Base-by-base conservation (phyloP, 2,797 vertebrate species). In the Rhinella marina region DNA sequence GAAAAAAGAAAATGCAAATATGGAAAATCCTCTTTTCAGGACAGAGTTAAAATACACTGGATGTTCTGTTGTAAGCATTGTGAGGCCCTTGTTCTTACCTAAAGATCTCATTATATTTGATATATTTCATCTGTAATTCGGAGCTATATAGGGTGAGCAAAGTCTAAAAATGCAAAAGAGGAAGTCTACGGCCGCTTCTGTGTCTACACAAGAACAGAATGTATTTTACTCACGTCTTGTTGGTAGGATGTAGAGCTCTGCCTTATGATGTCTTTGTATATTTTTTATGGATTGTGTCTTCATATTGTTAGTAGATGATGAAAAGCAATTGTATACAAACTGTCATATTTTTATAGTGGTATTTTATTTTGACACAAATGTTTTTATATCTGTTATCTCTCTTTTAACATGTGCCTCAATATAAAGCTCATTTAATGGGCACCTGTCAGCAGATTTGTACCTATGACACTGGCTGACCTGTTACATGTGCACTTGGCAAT, bases 301-400 rank as follows among this genome's bases (percentile, higher is more conserved):
- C 25, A n/a, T 62, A 57, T 62, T 1, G 23, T 81, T 48, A 48
- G 61, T 81, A 64, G 80, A 66, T 64, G 50, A 81, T 52, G 61
- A 50, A 81, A 66, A 64, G 21, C 23, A 64, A 50, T 25, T 81
- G 9, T 81, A 66, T 66, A 19, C 59, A 50, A 81, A 81, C 50
- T 41, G 59, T 50, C 32, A 50, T 81, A 64, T 81, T 81, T 81
- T 81, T 81, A 66, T 81, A 50, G 32, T 50, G 27, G 29, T 66
- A 81, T 81, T n/a, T 50, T 64, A n/a, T 48, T 64, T 32, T 54
- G 17, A 41, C 29, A 48, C n/a, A 13, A 61, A 61, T 23, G 48
- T 81, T 81, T 61, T 12, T 32, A 56, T 78, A 27, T 61, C 13
- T 80, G 14, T 80, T 32, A 50, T 16, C 7, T 64, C 64, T n/a